These are phyloP conservation scores for Lanius ludovicianus DNA, from an alignment of 2,113 vertebrate species.

Conservation along the genomic window DNA sequence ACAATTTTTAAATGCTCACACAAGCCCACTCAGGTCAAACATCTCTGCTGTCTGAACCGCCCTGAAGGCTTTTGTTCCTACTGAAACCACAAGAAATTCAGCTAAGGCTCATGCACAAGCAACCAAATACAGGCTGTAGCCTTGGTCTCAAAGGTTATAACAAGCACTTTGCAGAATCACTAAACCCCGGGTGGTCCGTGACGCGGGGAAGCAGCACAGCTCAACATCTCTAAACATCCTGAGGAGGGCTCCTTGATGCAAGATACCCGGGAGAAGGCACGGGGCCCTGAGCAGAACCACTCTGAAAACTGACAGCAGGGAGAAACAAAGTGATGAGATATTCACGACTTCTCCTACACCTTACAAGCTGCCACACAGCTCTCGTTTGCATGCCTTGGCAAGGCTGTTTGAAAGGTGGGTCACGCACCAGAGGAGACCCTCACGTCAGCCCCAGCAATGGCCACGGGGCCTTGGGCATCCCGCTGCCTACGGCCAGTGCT, in stretches of 20 bases:
- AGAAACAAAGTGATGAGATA: not conserved
- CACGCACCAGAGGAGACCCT: accelerated
- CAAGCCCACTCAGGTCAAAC: not conserved
- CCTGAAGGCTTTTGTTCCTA: not conserved
- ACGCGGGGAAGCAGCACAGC: not conserved
- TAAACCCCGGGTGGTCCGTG: not conserved
- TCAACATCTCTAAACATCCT: not conserved
- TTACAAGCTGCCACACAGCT: not conserved
- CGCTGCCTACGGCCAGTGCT: accelerated
- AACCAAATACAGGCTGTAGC: accelerated
- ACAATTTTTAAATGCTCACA: not conserved
- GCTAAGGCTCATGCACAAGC: not conserved
- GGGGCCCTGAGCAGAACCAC: too few species aligned
- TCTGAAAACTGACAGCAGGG: not conserved
- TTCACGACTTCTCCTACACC: not conserved
- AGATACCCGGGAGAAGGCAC: accelerated
- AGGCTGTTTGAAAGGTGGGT: not conserved
- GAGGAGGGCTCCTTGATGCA: not conserved
- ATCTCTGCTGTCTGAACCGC: not conserved
- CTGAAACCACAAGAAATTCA: not conserved
- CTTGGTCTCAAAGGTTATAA: not conserved
- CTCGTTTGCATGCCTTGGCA: accelerated
- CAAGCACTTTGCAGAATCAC: not conserved
- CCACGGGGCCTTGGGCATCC: not conserved
- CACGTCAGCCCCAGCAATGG: not conserved